Base-by-base conservation (phyloP, 2,797 vertebrate species). In the Spinibarbus caldwelli region DNA sequence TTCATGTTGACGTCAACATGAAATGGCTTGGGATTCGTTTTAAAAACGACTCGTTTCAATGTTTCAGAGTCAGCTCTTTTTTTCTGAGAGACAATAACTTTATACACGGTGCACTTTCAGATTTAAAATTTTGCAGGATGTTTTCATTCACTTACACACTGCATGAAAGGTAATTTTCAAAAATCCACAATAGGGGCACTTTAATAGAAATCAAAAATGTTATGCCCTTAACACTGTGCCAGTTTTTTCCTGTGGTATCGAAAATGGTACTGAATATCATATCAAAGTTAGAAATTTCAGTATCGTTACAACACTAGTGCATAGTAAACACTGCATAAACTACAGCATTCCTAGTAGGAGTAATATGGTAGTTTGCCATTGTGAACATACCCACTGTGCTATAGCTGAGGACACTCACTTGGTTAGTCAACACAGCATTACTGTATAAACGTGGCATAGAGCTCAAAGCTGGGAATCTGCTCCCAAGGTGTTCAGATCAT, bases 401-500 rank as follows among this genome's bases (percentile, higher is more conserved):
- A 83, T 26, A 84, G 52, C 26, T 4, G 21, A n/a, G 45, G 15
- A 83, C 47, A 54, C 43, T 82, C 67, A 79, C 26, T 68, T 15
- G 31, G 26, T 77, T 57, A 84, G 68, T 71, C 29, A 72, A 83
- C 73, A 67, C 73, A 67, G 17, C 0, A 31, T 36, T 36, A 57
- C n/a, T 73, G 23, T 38, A 45, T 54, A 43, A 72, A 49, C 4
- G 26, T 15, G 26, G 23, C 52, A 15, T 23, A 43, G 10, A 3
- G 76, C 88, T 94, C 93, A 99, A 82, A 99, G 97, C 92, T 97
- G 96, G 15, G 96, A 98, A 87, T 98, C 97, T 0, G 97, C 95
- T 0, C 97, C 97, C 52, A 98, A 92, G 29, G 94, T 97, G 94
- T 96, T 97, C 86, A 98, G 96, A 89, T 99, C 97, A 8, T 99